Conservation (phyloP, 2,888 invertebrate genomes). For the Spilarctia lutea region DNA sequence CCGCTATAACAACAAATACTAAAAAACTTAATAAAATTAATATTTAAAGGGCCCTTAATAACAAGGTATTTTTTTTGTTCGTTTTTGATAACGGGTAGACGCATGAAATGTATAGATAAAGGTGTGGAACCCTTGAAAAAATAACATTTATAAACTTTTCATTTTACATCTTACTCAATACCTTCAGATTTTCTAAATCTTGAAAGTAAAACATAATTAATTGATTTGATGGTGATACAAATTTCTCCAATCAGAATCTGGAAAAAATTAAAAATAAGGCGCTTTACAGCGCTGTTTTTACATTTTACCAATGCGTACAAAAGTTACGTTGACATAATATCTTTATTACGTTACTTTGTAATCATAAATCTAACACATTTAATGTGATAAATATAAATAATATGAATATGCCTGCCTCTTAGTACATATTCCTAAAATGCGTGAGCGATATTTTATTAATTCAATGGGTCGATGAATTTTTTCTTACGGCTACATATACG, state of each 20-base stretch:
- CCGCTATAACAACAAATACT: no score
- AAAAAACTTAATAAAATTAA: no score
- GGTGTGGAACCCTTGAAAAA: no score
- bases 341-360: slow-evolving; percentile 19
- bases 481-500: no score
- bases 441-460: not conserved
- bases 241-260: not conserved
- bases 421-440: not conserved
- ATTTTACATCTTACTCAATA: no score
- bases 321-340: not conserved
- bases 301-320: not conserved
- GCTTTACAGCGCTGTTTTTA: not conserved
- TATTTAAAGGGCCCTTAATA: no score
- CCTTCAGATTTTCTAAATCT: no score
- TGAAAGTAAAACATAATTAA: no score
- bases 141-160: no score
- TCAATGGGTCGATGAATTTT: not conserved
- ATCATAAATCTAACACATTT: slow-evolving; percentile 17
- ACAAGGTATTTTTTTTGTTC: no score
- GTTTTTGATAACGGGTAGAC: no score
- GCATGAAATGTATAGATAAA: no score
- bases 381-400: slow-evolving; percentile 2
- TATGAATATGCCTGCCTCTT: not conserved
- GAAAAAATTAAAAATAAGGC: not conserved
- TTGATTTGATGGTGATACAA: not conserved